These are phyloP conservation scores for Drosophila virilis DNA, from an alignment of 1,140 invertebrate species.

Conservation along the genomic window DNA sequence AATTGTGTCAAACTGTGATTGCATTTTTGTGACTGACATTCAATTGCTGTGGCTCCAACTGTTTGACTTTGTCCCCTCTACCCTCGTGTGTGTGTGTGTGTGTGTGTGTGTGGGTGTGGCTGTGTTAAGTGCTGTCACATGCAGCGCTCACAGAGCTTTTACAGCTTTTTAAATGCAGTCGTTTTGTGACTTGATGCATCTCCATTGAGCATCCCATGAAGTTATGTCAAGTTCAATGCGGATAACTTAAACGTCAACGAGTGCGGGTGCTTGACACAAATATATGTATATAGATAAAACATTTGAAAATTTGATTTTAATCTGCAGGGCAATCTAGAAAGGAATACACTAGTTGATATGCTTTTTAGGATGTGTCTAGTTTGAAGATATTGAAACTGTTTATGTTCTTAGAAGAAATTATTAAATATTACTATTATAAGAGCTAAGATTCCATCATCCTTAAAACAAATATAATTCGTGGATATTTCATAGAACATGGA, in stretches of 20 bases:
- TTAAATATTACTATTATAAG: too few species aligned
- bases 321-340: not conserved
- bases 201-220: constrained; percentile 19
- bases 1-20: constrained; percentile 82
- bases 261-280: constrained; percentile 1
- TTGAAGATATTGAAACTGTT: too few species aligned
- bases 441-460: too few species aligned
- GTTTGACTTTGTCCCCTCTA: constrained; percentile 44
- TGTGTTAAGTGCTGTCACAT: constrained; percentile 41
- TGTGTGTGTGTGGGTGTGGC: constrained; percentile 39
- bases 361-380: too few species aligned
- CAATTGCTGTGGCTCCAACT: constrained; percentile 66
- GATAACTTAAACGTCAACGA: constrained; percentile 10
- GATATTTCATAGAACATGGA: too few species aligned
- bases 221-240: constrained; percentile 48
- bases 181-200: constrained; percentile 38
- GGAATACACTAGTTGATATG: too few species aligned
- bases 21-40: constrained; percentile 81
- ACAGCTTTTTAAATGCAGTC: constrained; percentile 54
- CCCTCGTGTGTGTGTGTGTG: not conserved
- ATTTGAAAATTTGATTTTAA: not conserved
- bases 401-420: too few species aligned
- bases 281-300: not conserved
- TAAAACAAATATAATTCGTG: too few species aligned
- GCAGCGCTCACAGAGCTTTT: constrained; percentile 37